Evolutionary conservation across 2,113 vertebrate species (phyloP).

Genomic region (Cyanoramphus novaezelandiae): DNA sequence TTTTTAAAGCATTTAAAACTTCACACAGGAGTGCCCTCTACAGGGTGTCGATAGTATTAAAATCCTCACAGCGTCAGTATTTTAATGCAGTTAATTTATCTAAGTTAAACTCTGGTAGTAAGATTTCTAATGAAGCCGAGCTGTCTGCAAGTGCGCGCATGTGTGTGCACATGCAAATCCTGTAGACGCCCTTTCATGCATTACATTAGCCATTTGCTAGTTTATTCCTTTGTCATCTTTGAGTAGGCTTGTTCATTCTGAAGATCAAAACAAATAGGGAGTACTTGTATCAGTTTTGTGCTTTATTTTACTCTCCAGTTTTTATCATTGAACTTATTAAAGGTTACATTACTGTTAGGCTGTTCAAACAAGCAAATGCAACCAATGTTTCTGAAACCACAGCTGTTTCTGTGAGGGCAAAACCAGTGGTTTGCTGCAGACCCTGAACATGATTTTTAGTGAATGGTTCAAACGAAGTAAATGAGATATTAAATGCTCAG

Average conservation of each 20-base stretch:
- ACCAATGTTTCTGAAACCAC: slow-evolving; percentile 16
- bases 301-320: slow-evolving; percentile 54
- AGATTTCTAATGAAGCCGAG: slow-evolving; percentile 51
- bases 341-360: slow-evolving; percentile 13
- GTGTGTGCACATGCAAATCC: background rate
- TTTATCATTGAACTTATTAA: slow-evolving; percentile 35
- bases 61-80: slow-evolving; percentile 74
- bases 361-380: slow-evolving; percentile 42
- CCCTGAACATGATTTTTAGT: slow-evolving; percentile 19
- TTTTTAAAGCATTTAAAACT: slow-evolving; percentile 59
- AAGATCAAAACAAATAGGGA: slow-evolving; percentile 53
- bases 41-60: slow-evolving; percentile 62
- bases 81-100: slow-evolving; percentile 75
- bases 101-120: slow-evolving; percentile 58
- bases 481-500: background rate
- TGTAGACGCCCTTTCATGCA: background rate
- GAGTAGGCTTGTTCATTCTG: slow-evolving; percentile 46
- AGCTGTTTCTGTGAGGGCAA: slow-evolving; percentile 33
- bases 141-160: background rate
- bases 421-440: slow-evolving; percentile 39
- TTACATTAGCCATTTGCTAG: slow-evolving; percentile 59
- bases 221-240: slow-evolving; percentile 64
- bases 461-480: slow-evolving; percentile 30
- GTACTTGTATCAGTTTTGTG: slow-evolving; percentile 32
- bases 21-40: slow-evolving; percentile 60